A percentile compares a stretch with the other conserved stretches of the same genome.
phyloP scores from a whole-genome alignment of 2,113 vertebrate species.

The Nasalis larvatus region DNA sequence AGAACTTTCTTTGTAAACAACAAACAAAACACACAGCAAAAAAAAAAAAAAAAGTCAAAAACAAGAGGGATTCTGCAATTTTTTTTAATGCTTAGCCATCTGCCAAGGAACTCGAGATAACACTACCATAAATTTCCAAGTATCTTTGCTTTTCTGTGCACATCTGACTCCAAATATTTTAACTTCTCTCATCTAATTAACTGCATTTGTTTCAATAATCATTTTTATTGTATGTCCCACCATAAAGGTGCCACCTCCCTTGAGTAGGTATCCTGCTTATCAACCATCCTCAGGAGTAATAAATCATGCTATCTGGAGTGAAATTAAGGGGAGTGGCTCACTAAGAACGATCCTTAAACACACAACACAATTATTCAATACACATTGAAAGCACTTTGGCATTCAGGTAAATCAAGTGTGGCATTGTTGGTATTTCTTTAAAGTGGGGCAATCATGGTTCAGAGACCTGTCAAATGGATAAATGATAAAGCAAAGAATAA shows the following conservation, averaged over 20 bases:
- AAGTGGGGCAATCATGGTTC: background rate
- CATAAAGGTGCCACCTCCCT: background rate
- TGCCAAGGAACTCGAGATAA: background rate
- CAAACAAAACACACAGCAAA: background rate
- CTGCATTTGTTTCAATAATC: background rate
- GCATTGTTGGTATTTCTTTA: background rate
- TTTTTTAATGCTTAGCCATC: background rate
- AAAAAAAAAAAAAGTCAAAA: background rate
- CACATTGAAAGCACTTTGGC: background rate
- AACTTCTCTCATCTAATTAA: slow-evolving; percentile 21
- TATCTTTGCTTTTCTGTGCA: background rate
- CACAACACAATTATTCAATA: background rate
- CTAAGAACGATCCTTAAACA: slow-evolving; percentile 18
- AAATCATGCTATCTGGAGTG: background rate
- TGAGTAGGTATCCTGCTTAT: background rate
- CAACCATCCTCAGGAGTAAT: background rate
- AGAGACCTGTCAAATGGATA: slow-evolving; percentile 9
- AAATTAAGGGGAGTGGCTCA: background rate
- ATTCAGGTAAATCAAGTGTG: background rate
- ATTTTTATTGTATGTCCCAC: background rate
- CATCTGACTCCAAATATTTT: slow-evolving; percentile 8
- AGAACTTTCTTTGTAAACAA: background rate
- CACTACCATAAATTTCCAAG: background rate
- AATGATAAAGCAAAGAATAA: background rate
- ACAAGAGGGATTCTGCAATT: background rate